A percentile compares a stretch with the other conserved stretches of the same genome.
These are phyloP conservation scores for Arbacia lixula DNA, from an alignment of 53 echinoderm and acorn worm species.

Conservation along the genomic window DNA sequence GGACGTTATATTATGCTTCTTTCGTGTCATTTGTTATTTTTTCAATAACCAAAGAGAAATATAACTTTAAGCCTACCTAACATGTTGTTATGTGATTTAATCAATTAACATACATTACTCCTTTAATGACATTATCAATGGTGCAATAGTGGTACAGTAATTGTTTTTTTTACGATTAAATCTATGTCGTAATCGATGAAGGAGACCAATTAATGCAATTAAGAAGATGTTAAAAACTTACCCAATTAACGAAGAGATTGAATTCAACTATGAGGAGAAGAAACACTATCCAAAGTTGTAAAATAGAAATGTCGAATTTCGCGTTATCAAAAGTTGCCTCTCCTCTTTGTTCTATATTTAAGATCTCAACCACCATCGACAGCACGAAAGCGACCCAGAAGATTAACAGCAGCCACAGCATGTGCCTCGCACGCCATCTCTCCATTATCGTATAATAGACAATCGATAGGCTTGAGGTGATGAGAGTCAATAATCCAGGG, in stretches of 20 bases:
- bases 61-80: too few relatives aligned
- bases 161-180: too few relatives aligned
- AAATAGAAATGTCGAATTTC: constrained; percentile 18
- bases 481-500: constrained; percentile 57
- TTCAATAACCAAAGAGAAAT: too few relatives aligned
- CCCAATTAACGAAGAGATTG: constrained; percentile 3
- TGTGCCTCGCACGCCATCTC: constrained; percentile 63
- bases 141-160: too few relatives aligned
- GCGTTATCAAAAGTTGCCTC: constrained; percentile 33
- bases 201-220: too few relatives aligned
- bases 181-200: too few relatives aligned
- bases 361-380: constrained; percentile 32
- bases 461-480: constrained; percentile 66
- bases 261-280: constrained; percentile 22
- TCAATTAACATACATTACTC: too few relatives aligned
- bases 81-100: too few relatives aligned
- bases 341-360: constrained; percentile 36
- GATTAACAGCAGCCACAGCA: constrained; percentile 65
- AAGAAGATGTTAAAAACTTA: too few relatives aligned
- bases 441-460: constrained; percentile 79
- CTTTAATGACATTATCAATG: too few relatives aligned
- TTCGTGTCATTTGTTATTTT: too few relatives aligned
- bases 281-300: background rate
- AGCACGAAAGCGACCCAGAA: constrained; percentile 63
- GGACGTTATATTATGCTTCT: too few relatives aligned